phyloP scores from a whole-genome alignment of 2,113 vertebrate genomes.

The Gymnobelideus leadbeateri region DNA sequence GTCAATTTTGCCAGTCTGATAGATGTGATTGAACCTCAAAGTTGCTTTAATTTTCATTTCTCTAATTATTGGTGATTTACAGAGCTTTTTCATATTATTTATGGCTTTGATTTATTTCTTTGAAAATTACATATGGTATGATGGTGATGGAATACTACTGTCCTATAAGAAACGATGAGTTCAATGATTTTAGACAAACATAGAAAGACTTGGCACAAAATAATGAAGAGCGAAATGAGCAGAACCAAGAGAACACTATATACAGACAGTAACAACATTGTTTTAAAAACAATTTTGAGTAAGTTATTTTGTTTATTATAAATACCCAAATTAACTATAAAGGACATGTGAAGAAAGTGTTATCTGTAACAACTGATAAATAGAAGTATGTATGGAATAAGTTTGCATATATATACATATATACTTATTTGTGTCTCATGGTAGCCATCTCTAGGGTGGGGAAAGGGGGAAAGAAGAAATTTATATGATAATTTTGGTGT shows the following conservation, averaged over 20 bases:
- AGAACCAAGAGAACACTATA: not conserved
- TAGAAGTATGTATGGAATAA: no score
- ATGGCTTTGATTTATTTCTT: not conserved
- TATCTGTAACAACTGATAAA: no score
- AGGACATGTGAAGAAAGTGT: no score
- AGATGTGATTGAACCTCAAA: not conserved
- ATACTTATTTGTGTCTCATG: no score
- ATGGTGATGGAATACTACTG: no score
- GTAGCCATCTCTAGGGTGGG: no score
- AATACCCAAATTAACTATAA: no score
- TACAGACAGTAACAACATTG: not conserved
- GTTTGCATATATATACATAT: no score
- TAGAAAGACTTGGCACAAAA: not conserved
- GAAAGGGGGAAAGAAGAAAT: no score
- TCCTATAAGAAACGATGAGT: not conserved
- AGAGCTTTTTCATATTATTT: not conserved
- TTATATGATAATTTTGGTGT: not conserved
- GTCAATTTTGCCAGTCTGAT: not conserved
- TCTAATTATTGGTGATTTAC: not conserved
- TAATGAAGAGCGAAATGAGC: not conserved
- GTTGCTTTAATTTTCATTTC: not conserved
- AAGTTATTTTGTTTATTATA: not conserved
- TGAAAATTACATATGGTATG: not conserved
- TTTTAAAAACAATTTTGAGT: not conserved
- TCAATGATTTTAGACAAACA: not conserved